phyloP scores from a whole-genome alignment of 1,140 invertebrate species.

The Brachionus calyciflorus region DNA sequence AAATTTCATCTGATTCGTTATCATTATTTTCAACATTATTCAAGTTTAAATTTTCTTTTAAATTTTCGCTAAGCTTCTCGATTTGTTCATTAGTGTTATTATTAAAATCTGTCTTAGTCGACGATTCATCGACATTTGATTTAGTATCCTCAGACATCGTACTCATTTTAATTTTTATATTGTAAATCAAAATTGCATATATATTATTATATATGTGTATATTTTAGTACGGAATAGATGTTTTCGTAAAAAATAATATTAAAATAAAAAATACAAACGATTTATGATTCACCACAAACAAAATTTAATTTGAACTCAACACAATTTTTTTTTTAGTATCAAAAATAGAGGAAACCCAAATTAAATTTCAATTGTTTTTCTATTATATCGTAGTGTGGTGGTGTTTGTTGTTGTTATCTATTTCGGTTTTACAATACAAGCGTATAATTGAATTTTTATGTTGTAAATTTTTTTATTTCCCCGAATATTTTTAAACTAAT shows the following conservation, averaged over 20 bases:
- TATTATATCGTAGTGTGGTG: too few species aligned
- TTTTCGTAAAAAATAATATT: too few species aligned
- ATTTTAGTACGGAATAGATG: neutral
- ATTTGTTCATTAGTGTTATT: neutral
- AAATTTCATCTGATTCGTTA: neutral
- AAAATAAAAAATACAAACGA: too few species aligned
- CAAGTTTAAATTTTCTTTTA: neutral
- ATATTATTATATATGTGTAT: too few species aligned
- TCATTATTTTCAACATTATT: neutral
- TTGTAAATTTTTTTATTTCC: neutral
- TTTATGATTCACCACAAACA: too few species aligned
- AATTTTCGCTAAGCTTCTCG: slow-evolving; percentile 3
- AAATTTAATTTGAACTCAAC: neutral
- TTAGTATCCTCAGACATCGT: neutral
- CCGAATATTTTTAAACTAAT: slow-evolving; percentile 36
- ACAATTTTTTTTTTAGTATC: neutral
- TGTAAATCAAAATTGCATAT: too few species aligned
- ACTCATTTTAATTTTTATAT: neutral
- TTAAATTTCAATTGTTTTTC: slow-evolving; percentile 28
- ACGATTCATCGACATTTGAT: neutral
- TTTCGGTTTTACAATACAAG: slow-evolving; percentile 33
- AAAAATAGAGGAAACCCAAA: neutral
- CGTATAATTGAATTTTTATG: slow-evolving; percentile 22
- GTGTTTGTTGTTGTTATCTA: slow-evolving; percentile 38
- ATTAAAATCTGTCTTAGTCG: neutral